Conservation (phyloP, 2,113 vertebrate species). For the Gallinago undulata region DNA sequence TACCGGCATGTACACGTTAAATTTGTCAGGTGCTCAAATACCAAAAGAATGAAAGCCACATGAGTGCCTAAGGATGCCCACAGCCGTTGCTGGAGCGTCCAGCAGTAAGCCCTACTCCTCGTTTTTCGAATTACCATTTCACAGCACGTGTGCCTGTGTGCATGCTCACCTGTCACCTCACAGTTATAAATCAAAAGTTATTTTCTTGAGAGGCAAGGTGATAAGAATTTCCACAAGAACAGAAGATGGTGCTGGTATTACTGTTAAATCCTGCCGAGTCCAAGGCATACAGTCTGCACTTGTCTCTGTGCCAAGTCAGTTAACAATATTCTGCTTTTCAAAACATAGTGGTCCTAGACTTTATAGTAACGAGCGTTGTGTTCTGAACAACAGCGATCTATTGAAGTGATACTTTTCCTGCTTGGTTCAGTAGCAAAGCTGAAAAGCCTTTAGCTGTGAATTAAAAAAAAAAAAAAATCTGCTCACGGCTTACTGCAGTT, state of each 20-base stretch:
- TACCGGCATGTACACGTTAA: neutral
- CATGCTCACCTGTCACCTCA: neutral
- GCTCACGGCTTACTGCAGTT: neutral
- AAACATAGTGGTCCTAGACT: neutral
- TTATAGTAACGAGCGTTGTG: neutral
- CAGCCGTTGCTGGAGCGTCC: neutral
- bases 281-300: neutral
- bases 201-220: neutral
- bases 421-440: neutral
- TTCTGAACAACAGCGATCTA: neutral
- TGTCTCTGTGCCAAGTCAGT: neutral
- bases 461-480: neutral
- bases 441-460: neutral
- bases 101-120: neutral
- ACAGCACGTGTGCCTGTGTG: neutral
- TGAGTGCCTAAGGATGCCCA: neutral
- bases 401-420: neutral
- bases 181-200: neutral
- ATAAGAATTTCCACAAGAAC: neutral
- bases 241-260: neutral
- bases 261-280: neutral
- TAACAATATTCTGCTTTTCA: neutral
- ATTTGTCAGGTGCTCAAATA: neutral
- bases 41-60: neutral
- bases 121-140: neutral